Base-by-base conservation (phyloP, 92 coral and sea anemone genomes). In the Palythoa grandis region DNA sequence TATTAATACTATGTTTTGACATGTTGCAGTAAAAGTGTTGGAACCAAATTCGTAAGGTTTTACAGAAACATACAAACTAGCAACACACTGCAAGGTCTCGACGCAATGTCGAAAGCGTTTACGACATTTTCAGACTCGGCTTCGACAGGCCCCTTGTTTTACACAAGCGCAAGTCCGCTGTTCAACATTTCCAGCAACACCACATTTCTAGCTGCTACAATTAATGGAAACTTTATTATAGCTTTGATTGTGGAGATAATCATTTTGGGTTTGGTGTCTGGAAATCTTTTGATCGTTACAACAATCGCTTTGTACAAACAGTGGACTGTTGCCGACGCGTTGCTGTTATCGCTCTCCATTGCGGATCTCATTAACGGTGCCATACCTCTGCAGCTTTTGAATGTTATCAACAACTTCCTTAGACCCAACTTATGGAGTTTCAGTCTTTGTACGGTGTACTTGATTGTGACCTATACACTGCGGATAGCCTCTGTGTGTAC, bases 401-500 rank as follows among this genome's bases (percentile, higher is more conserved):
- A 95, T 79, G 72, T 95, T 11, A 53, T 91, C 73, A 92, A 92
- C 79, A 93, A 90, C 83, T 95, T 96, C 70, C 40, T 93, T 14
- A 95, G 99, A 17, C 98, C 93, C 13, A 82, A 86, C 68, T 58
- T 71, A 12, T 96, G 99, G 99, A 80, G 89, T 6, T 57, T 53
- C 35, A 88, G 87, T 70, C 88, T 94, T 40, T 96, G 99, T 50
- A 88, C 92, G 8, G 71, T 83, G 83, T 95, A 95, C 43, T 86
- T 92, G n/a, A 87, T 91, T 87, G 52, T 94, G 84, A 95, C 98
- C 5, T 96, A 93, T 53, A 83, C 94, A 11, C 91, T 96, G 35
- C 95, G 99, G 52, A 88, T 96, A 82, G 95, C 98, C 29, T 96
- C 99, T 3, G 95, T 96, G 73, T 92, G 91, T 87, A 96, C 99